Conservation (phyloP, 1,140 invertebrate species). For the Bombus waltoni region DNA sequence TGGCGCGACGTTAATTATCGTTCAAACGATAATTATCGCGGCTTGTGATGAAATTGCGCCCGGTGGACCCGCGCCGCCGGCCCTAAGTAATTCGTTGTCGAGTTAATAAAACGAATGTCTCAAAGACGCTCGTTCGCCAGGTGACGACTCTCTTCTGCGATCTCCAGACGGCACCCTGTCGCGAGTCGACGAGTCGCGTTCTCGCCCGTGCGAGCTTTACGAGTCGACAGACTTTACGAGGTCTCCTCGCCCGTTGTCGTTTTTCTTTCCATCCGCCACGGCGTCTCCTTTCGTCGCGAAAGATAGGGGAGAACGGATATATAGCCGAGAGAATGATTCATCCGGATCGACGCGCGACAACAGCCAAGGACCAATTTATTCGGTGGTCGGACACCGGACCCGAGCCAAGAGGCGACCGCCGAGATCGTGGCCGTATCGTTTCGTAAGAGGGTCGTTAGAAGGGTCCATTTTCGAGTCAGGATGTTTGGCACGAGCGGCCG, state of each 20-base stretch:
- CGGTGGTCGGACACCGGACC: background rate
- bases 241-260: background rate
- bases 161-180: slow-evolving; percentile 20
- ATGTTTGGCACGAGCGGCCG: slow-evolving; percentile 41
- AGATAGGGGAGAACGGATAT: background rate
- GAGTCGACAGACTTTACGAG: slow-evolving; percentile 35
- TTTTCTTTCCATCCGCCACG: background rate
- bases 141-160: slow-evolving; percentile 16
- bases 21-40: slow-evolving; percentile 19
- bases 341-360: background rate
- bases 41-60: slow-evolving; percentile 1
- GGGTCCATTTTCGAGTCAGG: slow-evolving; percentile 30
- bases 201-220: slow-evolving; percentile 45
- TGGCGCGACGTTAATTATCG: slow-evolving; percentile 52
- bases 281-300: background rate
- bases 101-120: slow-evolving; percentile 55
- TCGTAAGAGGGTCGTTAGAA: slow-evolving; percentile 32
- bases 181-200: slow-evolving; percentile 1
- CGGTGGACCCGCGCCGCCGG: slow-evolving; percentile 1
- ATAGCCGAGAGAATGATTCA: slow-evolving; percentile 23
- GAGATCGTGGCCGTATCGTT: slow-evolving; percentile 38
- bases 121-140: background rate
- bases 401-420: background rate
- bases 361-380: slow-evolving; percentile 25
- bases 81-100: slow-evolving; percentile 51